Evolutionary conservation across 2,888 invertebrate genomes (phyloP).

Genomic region (Heliconius ismenius): DNA sequence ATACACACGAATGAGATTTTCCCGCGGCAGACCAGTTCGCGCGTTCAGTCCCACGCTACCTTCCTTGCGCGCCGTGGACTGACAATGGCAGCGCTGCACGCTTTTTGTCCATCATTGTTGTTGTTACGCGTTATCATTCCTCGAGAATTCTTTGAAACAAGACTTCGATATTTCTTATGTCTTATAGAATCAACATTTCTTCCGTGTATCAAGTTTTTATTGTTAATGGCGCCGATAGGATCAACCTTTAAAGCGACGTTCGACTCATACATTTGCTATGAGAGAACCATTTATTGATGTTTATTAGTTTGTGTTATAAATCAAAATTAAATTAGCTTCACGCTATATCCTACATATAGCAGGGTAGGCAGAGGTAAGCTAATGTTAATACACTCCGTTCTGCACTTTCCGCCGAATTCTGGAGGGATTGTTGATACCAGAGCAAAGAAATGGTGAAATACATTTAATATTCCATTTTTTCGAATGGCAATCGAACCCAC

Average conservation of each 20-base stretch:
- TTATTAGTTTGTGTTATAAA: slow-evolving; percentile 15
- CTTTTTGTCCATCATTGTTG: slow-evolving; percentile 71
- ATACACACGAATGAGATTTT: slow-evolving; percentile 58
- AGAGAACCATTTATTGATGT: slow-evolving; percentile 52
- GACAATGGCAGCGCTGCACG: slow-evolving; percentile 69
- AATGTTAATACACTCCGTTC: too few species aligned
- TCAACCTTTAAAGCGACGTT: slow-evolving; percentile 57
- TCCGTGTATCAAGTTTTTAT: slow-evolving; percentile 68
- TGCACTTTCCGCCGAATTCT: too few species aligned
- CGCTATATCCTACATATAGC: too few species aligned
- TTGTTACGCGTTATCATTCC: slow-evolving; percentile 66
- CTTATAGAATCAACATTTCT: slow-evolving; percentile 65
- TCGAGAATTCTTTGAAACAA: slow-evolving; percentile 72
- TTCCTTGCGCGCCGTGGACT: slow-evolving; percentile 65
- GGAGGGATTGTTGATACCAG: too few species aligned
- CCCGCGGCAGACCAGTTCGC: slow-evolving; percentile 67
- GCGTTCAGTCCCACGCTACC: slow-evolving; percentile 71
- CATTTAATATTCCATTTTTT: too few species aligned
- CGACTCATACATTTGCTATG: slow-evolving; percentile 61
- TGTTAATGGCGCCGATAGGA: slow-evolving; percentile 50
- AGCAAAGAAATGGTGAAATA: too few species aligned
- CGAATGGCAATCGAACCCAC: too few species aligned
- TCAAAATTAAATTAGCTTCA: neutral
- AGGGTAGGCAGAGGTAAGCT: too few species aligned
- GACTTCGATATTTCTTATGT: slow-evolving; percentile 66